phyloP scores from a whole-genome alignment of 2,797 vertebrate genomes.

The Coranthus polyacanthus region DNA sequence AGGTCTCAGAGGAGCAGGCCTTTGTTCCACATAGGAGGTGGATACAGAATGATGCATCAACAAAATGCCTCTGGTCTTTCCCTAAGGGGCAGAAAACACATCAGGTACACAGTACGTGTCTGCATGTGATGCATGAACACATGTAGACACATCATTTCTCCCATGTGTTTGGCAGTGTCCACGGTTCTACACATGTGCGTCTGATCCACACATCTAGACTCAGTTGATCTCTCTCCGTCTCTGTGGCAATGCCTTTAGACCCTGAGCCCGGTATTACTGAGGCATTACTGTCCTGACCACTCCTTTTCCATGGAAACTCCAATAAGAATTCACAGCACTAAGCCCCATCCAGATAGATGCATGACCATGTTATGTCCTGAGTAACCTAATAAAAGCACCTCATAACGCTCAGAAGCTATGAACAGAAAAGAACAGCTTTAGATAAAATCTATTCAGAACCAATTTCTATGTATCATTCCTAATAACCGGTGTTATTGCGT shows the following conservation, averaged over 20 bases:
- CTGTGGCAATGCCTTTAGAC: constrained; percentile 32
- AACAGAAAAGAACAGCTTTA: constrained; percentile 39
- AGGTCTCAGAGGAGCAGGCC: constrained; percentile 71
- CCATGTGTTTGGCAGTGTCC: constrained; percentile 31
- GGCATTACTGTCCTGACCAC: constrained; percentile 50
- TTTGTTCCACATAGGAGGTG: constrained; percentile 73
- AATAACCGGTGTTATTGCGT: constrained; percentile 71
- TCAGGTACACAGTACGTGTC: constrained; percentile 21
- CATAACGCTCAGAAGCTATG: constrained; percentile 33
- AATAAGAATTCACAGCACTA: constrained; percentile 46
- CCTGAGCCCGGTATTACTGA: constrained; percentile 42
- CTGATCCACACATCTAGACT: constrained; percentile 35
- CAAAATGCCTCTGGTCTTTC: constrained; percentile 60
- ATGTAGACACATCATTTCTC: constrained; percentile 39
- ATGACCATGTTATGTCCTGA: constrained; percentile 64
- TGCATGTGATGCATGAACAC: constrained; percentile 56
- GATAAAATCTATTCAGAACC: constrained; percentile 56
- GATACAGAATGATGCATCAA: constrained; percentile 64
- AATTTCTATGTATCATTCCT: constrained; percentile 61
- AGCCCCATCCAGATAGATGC: constrained; percentile 51
- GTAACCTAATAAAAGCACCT: constrained; percentile 59
- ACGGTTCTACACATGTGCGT: constrained; percentile 34
- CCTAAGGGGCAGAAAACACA: constrained; percentile 40
- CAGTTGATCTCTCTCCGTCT: constrained; percentile 23
- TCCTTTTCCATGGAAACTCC: constrained; percentile 71